Base-by-base conservation (phyloP, 2,113 vertebrate genomes). In the Telmatochromis sp. region DNA sequence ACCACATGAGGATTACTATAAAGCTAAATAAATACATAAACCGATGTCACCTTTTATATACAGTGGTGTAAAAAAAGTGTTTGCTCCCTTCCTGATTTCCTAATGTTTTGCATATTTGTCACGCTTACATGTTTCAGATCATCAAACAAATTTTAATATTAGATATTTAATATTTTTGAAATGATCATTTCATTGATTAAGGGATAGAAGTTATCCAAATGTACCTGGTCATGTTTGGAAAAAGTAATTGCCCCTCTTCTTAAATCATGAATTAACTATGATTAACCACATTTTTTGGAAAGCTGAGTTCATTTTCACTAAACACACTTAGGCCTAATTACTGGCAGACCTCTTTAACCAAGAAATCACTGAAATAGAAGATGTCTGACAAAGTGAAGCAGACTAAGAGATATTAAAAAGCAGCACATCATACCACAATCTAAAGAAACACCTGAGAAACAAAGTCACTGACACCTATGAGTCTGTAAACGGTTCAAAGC, bases 401-500 rank as follows among this genome's bases (percentile, higher is more conserved):
- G 55, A 58, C 55, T 2, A 28, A 15, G 55, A 28, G 55, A 58
- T 58, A 28, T 58, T 5, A 2, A 58, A 58, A 31, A 17, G 26
- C 26, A 58, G 57, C 57, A 60, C 26, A 10, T 60, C 0, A 60
- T 17, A 31, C 26, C 57, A 31, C 14, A 6, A 60, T 31, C 57
- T 60, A 60, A 60, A 60, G 57, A 60, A 60, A 17, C 26, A 60
- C 14, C 3, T 31, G 5, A 6, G 57, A 31, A 31, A 60, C 26
- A 31, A 60, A 17, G 26, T 31, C 26, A 60, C 14, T 60, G 26
- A 60, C 57, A 4, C 2, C 26, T 60, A 9, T 60, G 26, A 17
- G 8, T 31, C 26, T 17, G 57, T 31, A 60, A 60, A 60, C 0
- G 0, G 26, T 31, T 2, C 3, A 60, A 60, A 31, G 57, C 7